Conservation (phyloP, 1,140 invertebrate species). For the Bombus waltoni region DNA sequence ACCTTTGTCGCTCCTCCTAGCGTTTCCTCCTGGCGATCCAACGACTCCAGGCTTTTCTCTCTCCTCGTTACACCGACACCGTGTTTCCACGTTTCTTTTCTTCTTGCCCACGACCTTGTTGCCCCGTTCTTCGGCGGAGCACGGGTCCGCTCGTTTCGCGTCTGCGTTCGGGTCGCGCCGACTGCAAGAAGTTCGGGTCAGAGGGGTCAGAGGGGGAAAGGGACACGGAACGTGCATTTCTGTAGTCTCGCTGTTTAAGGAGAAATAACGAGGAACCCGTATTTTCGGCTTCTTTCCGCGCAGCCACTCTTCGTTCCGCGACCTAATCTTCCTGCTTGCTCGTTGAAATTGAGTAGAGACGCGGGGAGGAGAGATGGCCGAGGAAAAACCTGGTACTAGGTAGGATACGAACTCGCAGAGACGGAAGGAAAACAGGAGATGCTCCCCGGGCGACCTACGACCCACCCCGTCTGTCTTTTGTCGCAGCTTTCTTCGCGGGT, state of each 20-base stretch:
- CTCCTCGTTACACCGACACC: conserved; percentile 63
- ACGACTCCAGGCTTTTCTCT: conserved; percentile 47
- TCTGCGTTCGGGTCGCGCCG: neutral
- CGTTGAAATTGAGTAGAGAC: conserved; percentile 14
- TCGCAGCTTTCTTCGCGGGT: conserved; percentile 55
- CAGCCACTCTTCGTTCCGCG: neutral
- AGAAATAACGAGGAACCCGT: conserved; percentile 49
- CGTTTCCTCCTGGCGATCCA: conserved; percentile 50
- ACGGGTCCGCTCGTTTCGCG: neutral
- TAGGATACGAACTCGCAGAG: conserved; percentile 26
- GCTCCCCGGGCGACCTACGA: conserved; percentile 3
- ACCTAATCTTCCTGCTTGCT: conserved; percentile 34
- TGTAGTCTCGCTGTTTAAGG: conserved; percentile 38
- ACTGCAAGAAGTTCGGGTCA: neutral
- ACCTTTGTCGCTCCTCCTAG: conserved; percentile 17
- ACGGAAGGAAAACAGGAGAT: conserved; percentile 20
- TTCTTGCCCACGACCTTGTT: conserved; percentile 23
- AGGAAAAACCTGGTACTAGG: neutral
- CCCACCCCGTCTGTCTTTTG: conserved; percentile 26
- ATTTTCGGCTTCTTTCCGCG: conserved; percentile 3
- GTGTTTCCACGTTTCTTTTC: conserved; percentile 66
- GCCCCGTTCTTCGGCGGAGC: neutral
- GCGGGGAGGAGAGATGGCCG: conserved; percentile 1
- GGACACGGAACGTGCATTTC: conserved; percentile 55
- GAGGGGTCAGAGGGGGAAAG: neutral